Conservation (phyloP, 1,140 invertebrate genomes). For the Metopolophium dirhodum region DNA sequence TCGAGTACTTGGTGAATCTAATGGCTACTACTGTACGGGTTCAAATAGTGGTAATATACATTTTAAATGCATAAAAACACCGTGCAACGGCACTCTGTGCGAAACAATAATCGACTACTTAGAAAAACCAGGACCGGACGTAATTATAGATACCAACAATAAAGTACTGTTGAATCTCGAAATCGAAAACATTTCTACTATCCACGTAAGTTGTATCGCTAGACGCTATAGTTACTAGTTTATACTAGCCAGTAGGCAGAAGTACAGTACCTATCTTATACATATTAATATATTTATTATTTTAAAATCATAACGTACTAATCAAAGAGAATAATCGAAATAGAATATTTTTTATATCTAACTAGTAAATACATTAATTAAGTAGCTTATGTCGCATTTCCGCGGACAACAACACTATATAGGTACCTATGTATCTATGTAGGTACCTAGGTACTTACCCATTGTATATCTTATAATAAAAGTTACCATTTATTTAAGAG, state of each 20-base stretch:
- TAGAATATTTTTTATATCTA: too few relatives aligned
- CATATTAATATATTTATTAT: too few relatives aligned
- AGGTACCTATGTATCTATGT: too few relatives aligned
- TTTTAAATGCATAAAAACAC: slow-evolving; percentile 25
- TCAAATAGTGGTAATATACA: not conserved
- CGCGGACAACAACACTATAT: too few relatives aligned
- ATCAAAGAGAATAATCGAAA: too few relatives aligned
- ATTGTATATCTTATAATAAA: not conserved
- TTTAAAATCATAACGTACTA: too few relatives aligned
- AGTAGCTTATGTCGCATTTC: too few relatives aligned
- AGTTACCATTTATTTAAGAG: too few relatives aligned
- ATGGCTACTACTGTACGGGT: not conserved
- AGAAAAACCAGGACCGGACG: not conserved
- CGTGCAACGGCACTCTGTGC: not conserved
- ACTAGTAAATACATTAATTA: too few relatives aligned
- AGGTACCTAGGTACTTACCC: not conserved
- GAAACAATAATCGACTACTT: not conserved
- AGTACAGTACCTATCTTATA: too few relatives aligned
- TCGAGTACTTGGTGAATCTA: not conserved
- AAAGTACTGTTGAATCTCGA: slow-evolving; percentile 1
- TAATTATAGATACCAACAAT: not conserved
- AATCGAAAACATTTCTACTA: not conserved
- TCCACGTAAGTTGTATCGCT: not conserved
- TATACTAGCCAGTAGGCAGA: too few relatives aligned
- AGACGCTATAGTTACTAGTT: not conserved